Percentiles rank a stretch among this genome's conserved stretches.
These are phyloP conservation scores for Sphenodon punctatus DNA, from an alignment of 2,797 vertebrate species.

Conservation along the genomic window DNA sequence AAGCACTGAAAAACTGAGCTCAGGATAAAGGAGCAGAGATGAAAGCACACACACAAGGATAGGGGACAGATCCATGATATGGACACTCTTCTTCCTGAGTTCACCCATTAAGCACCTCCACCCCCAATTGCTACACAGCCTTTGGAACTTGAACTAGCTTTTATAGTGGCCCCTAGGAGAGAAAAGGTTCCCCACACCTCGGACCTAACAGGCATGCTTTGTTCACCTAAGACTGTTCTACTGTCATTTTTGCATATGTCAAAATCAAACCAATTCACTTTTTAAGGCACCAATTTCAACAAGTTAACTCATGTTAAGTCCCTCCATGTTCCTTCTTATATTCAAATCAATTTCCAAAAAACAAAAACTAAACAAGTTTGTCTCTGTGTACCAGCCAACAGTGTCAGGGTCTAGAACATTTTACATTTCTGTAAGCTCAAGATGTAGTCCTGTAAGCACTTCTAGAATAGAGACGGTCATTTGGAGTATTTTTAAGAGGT, in stretches of 20 bases:
- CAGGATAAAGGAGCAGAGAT: too few relatives aligned
- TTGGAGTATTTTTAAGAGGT: not conserved
- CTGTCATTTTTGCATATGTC: not conserved
- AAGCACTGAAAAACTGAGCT: too few relatives aligned
- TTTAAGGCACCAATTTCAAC: constrained; percentile 10
- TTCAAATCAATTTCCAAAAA: too few relatives aligned
- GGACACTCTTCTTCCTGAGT: too few relatives aligned
- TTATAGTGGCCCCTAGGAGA: too few relatives aligned
- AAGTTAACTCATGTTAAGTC: constrained; percentile 24
- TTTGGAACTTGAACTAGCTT: too few relatives aligned
- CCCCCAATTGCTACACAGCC: too few relatives aligned
- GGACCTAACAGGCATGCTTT: not conserved
- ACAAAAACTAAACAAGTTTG: not conserved
- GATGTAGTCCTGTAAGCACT: not conserved
- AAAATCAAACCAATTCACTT: not conserved
- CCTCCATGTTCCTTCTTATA: not conserved
- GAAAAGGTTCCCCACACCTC: too few relatives aligned
- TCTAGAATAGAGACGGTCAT: not conserved
- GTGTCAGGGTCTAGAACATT: not conserved
- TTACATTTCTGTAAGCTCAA: not conserved
- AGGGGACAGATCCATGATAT: too few relatives aligned
- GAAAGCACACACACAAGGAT: too few relatives aligned
- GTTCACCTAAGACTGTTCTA: constrained; percentile 16
- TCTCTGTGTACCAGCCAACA: not conserved
- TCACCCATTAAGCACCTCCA: too few relatives aligned